A percentile compares a stretch with the other conserved stretches of the same genome.
Conservation (phyloP, 2,888 invertebrate species). For the Trichacis sp. region DNA sequence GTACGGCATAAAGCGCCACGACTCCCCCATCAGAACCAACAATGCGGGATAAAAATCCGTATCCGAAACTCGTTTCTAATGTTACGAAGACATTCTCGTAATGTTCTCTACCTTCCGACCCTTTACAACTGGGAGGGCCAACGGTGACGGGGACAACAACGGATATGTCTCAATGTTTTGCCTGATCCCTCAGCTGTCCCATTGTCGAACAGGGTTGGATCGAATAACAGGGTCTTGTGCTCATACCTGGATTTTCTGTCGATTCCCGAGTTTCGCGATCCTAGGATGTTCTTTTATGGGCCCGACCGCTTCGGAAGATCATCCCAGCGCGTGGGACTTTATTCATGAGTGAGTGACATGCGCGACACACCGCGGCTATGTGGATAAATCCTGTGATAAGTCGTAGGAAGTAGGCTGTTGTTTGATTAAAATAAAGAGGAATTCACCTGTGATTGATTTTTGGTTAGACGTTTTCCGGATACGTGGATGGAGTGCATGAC, state of each 20-base stretch:
- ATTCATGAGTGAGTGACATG: constrained; percentile 29
- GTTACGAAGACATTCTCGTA: no score
- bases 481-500: no score
- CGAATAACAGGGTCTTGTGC: constrained; percentile 49
- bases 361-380: constrained; percentile 10
- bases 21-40: constrained; percentile 18
- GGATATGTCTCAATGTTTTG: constrained; percentile 68
- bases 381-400: no score
- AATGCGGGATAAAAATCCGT: constrained; percentile 9
- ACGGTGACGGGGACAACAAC: constrained; percentile 62
- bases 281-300: constrained; percentile 29
- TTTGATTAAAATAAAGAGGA: no score
- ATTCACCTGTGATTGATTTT: no score
- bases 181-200: constrained; percentile 65
- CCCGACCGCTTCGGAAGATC: constrained; percentile 9
- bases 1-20: constrained; percentile 1
- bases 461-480: no score
- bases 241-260: constrained; percentile 24
- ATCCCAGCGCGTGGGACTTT: constrained; percentile 20
- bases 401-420: no score
- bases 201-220: constrained; percentile 63
- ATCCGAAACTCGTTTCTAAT: constrained; percentile 54
- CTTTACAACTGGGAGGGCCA: constrained; percentile 51
- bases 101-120: no score
- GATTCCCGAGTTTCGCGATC: constrained; percentile 33